Percentiles rank a stretch among this genome's conserved stretches.
Evolutionary conservation across 2,888 invertebrate species (phyloP).

Genomic region (Lycophotia porphyrea): DNA sequence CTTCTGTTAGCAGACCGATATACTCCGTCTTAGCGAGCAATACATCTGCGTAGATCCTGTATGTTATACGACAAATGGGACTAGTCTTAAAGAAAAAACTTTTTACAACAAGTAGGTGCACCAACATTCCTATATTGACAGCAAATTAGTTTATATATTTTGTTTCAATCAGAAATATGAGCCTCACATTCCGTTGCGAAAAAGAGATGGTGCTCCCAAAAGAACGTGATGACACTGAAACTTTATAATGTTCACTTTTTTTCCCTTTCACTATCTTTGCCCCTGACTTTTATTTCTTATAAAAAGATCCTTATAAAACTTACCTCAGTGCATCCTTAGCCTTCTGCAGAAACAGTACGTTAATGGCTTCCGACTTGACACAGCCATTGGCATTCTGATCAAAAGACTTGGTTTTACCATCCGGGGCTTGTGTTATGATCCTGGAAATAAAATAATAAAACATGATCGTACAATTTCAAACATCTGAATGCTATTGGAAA

Average conservation of each 20-base stretch:
- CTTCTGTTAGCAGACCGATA: constrained; percentile 83
- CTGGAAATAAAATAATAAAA: constrained; percentile 61
- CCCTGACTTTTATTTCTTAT: background rate
- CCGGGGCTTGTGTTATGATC: constrained; percentile 90
- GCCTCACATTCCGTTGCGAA: background rate
- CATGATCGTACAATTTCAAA: too few species aligned
- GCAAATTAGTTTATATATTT: background rate
- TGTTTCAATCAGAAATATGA: background rate
- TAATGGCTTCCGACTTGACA: constrained; percentile 93
- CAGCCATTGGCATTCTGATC: constrained; percentile 93
- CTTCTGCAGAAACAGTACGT: constrained; percentile 92
- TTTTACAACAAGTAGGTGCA: background rate
- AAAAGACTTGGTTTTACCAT: constrained; percentile 96
- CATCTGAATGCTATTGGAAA: background rate
- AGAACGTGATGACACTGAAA: background rate
- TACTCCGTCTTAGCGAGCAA: constrained; percentile 93
- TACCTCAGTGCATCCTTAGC: constrained; percentile 90
- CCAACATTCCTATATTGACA: background rate
- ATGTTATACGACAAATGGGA: constrained; percentile 30
- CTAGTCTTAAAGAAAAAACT: background rate
- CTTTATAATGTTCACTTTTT: too few species aligned
- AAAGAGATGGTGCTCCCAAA: background rate
- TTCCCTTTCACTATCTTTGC: too few species aligned
- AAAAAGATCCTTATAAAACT: background rate
- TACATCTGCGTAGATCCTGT: constrained; percentile 91